These are phyloP conservation scores for Tachystola acroxantha DNA, from an alignment of 2,888 invertebrate genomes.

Conservation along the genomic window DNA sequence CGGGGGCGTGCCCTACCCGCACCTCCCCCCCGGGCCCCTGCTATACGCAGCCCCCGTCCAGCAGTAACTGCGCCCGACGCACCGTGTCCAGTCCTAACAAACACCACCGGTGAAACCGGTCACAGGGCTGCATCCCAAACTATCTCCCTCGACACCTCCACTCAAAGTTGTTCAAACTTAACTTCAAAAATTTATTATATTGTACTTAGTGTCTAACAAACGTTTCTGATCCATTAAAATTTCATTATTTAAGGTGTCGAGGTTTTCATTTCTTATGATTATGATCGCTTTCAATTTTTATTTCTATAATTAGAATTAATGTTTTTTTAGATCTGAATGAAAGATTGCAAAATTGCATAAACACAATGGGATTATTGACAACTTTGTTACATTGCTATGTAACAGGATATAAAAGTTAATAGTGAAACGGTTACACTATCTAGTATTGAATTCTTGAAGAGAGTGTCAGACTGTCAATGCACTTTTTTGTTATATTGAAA, in stretches of 20 bases:
- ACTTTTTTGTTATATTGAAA: constrained; percentile 19
- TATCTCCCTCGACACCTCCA: not conserved
- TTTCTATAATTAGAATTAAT: constrained; percentile 30
- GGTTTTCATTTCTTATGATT: constrained; percentile 22
- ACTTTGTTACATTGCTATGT: constrained; percentile 10
- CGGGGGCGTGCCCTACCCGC: constrained; percentile 79
- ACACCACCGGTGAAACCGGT: not conserved
- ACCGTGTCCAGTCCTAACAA: constrained; percentile 2
- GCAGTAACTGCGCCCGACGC: constrained; percentile 73
- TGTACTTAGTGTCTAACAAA: too few relatives aligned
- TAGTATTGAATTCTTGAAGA: constrained; percentile 1
- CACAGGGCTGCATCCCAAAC: constrained; percentile 5
- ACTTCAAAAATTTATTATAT: too few relatives aligned
- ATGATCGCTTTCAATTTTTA: constrained; percentile 19
- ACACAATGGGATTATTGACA: constrained; percentile 10
- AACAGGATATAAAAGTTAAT: not conserved
- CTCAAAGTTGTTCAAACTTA: constrained; percentile 4
- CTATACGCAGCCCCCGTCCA: constrained; percentile 84
- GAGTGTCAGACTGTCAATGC: not conserved
- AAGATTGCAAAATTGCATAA: constrained; percentile 46
- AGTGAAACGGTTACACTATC: not conserved
- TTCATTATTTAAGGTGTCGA: constrained; percentile 29
- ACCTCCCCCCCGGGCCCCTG: constrained; percentile 75
- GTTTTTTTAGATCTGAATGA: constrained; percentile 67
- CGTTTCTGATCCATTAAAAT: not conserved